Evolutionary conservation across 2,797 vertebrate species (phyloP), one percentile per base, ranked within the genome.

Genomic region (Lagorchestes hirsutus): DNA sequence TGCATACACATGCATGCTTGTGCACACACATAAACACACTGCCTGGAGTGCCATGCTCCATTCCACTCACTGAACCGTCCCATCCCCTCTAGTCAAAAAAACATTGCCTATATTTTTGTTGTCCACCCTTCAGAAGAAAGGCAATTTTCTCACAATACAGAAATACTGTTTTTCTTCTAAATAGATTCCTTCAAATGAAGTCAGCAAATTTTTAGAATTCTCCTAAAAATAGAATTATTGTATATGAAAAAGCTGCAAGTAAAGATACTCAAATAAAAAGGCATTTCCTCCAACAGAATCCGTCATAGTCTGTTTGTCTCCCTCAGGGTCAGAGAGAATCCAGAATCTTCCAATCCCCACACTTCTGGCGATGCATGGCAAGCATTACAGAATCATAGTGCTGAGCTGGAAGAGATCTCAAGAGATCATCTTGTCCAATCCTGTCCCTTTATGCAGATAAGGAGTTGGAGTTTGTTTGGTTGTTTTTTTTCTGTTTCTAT

Each of bases 231-330:
- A 97, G 92, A 95, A 94, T 93, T 95, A 96, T 74, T 94, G 67
- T 93, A 93, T 96, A 96, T 95, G 90, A 62, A 92, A 94, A 97
- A 94, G 57, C 40, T 95, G 62, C 93, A 95, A 96, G 96, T 90
- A 96, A 94, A 95, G 54, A 99, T n/a, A 93, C 91, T 93, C 91
- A 94, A 91, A 96, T 91, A 56, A 56, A 94, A 96, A 96, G 67
- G 10, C 55, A n/a, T 96, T 82, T 94, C 52, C 4, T 40, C 18
- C 1, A 4, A 52, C n/a, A 31, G 91, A 16, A 59, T 82, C 91
- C 40, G 62, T 92, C 55, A 27, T 28, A 5, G 28, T 54, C 40
- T 92, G 22, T 93, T 55, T 40, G 55, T 57, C 24, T 31, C n/a
- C 90, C 90, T 57, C 18, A 67, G 90, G 22, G 22, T 91, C 55